A percentile compares a stretch with the other conserved stretches of the same genome.
These are phyloP conservation scores for Lepidochrysops patricia DNA, from an alignment of 2,888 invertebrate genomes.

Conservation along the genomic window DNA sequence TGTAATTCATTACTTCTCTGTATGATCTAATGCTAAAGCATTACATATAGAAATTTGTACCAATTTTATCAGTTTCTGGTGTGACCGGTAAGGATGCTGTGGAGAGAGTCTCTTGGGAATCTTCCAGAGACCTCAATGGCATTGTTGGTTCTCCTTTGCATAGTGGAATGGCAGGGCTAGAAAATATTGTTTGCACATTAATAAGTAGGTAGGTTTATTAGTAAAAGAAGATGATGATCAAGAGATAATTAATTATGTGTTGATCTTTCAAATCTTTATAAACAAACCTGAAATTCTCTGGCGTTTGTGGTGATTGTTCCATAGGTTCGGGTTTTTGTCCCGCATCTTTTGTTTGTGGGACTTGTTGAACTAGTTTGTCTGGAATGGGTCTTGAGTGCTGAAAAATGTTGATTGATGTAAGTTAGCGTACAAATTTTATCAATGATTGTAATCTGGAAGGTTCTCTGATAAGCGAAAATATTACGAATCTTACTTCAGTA, in stretches of 20 bases:
- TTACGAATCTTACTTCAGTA: constrained; percentile 16
- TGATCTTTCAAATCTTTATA: too few relatives aligned
- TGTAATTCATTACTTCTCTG: too few relatives aligned
- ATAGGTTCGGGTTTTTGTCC: constrained; percentile 26
- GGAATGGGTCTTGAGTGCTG: neutral
- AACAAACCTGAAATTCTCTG: constrained; percentile 52
- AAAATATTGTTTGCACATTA: constrained; percentile 19
- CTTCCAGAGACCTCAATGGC: constrained; percentile 55
- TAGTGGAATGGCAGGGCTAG: constrained; percentile 68
- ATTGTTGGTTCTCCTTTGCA: constrained; percentile 61
- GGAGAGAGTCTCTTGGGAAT: constrained; percentile 49
- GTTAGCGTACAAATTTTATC: too few relatives aligned
- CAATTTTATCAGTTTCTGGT: constrained; percentile 50
- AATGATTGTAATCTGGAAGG: too few relatives aligned
- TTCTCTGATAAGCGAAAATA: too few relatives aligned
- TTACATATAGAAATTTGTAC: too few relatives aligned
- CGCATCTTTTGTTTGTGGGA: constrained; percentile 23
- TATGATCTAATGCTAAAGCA: too few relatives aligned
- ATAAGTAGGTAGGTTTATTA: too few relatives aligned
- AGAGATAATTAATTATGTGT: neutral
- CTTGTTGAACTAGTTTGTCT: constrained; percentile 11
- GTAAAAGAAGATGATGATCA: too few relatives aligned
- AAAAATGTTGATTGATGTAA: neutral
- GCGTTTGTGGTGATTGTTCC: constrained; percentile 27
- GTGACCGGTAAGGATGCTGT: constrained; percentile 52